A percentile compares a stretch with the other conserved stretches of the same genome.
phyloP scores from a whole-genome alignment of 2,797 vertebrate species.

The Poeciliopsis gracilis region DNA sequence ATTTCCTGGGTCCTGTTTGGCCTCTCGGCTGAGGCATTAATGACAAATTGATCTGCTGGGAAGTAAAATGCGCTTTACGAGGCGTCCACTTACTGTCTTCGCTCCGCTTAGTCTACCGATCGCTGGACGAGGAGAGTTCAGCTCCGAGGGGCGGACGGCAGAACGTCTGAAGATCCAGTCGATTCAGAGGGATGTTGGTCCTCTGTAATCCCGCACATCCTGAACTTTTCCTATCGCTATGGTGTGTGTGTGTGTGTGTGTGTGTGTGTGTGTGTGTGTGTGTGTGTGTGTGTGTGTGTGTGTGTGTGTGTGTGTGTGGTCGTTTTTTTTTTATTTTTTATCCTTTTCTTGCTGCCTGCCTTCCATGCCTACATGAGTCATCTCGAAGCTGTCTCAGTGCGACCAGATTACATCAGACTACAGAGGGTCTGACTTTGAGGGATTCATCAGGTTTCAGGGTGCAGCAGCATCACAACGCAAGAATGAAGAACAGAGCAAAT shows the following conservation, averaged over 20 bases:
- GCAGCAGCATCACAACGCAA: neutral
- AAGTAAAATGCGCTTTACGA: neutral
- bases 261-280: no score
- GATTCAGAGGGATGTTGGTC: neutral
- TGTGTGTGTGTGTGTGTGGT: no score
- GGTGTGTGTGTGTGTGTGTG: no score
- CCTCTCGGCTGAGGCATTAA: conserved; percentile 22
- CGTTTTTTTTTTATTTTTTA: neutral
- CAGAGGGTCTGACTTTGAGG: conserved; percentile 46
- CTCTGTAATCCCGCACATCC: neutral
- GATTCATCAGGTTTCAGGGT: conserved; percentile 37
- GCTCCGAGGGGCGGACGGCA: conserved; percentile 1
- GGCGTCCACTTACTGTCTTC: conserved; percentile 14
- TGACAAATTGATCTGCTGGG: conserved; percentile 26
- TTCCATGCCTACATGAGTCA: conserved; percentile 1
- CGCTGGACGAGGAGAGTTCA: neutral
- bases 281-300: no score
- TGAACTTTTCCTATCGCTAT: neutral
- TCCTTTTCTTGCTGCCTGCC: conserved; percentile 3
- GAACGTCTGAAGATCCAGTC: conserved; percentile 18
- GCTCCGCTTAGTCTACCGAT: conserved; percentile 20
- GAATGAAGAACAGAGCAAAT: neutral
- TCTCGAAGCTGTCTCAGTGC: conserved; percentile 17
- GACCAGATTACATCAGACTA: conserved; percentile 41
- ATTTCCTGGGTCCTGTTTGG: conserved; percentile 23